Base-by-base conservation (phyloP, 2,888 invertebrate species). In the Microctonus hyperodae region DNA sequence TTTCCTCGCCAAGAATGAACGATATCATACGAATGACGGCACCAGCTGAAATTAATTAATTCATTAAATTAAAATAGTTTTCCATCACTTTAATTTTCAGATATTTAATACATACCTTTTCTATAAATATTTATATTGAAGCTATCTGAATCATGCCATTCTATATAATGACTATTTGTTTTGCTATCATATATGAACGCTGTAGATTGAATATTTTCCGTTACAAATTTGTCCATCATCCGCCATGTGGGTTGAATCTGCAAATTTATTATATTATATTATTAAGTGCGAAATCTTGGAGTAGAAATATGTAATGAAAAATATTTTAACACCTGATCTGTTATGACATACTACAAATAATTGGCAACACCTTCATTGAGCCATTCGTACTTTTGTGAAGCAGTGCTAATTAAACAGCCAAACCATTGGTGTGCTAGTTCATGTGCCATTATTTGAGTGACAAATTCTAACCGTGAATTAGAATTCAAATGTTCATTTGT, bases 81-180 rank as follows among this genome's bases (percentile, higher is more conserved):
- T 22, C 7, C 10, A 22, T 11, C n/a, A n/a, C n/a, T n/a, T n/a
- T n/a, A n/a, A 5, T 20, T n/a, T n/a, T n/a, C n/a, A n/a, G n/a
- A n/a, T 58, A 22, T 22, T n/a, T 1, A 56, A 53, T 68, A 0
- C 16, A 1, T 81, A 88, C 90, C 88, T 85, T 90, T 90, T 69
- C 86, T 85, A 72, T 90, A 90, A 50, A 88, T 86, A 1, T 90
- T 87, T 13, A 84, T 83, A 72, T 89, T 89, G 76, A 90, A 90
- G 11, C 87, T 86, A 0, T 82, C 76, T 81, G 0, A 87, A 87
- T 0, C 80, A 73, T 44, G n/a, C n/a, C 83, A 78, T 0, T 88
- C 87, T 85, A 90, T 88, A 0, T 89, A 83, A 72, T 87, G 87
- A 1, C 86, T 79, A 10, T 79, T 82, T 37, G 81, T 81, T 0